Evolutionary conservation across 2,888 invertebrate genomes (phyloP).

Genomic region (Acleris cristana): DNA sequence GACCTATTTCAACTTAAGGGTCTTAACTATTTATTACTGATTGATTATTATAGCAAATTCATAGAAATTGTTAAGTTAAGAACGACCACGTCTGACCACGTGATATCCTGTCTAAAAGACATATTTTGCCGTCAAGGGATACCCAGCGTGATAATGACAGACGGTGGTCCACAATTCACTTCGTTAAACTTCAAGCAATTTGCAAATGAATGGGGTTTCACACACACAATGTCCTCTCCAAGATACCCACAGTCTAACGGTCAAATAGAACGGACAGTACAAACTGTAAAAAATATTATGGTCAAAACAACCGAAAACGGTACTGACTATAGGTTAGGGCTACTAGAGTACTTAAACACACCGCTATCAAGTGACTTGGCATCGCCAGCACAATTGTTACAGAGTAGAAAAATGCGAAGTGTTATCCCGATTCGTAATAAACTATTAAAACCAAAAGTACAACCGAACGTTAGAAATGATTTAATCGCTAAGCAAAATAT

Average conservation of each 20-base stretch:
- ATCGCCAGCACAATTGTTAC: constrained; percentile 1
- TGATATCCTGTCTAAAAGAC: not conserved
- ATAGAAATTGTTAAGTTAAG: not conserved
- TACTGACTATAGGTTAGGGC: constrained; percentile 4
- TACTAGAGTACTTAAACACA: constrained; percentile 1
- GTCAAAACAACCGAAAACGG: not conserved
- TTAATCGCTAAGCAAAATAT: too few species aligned
- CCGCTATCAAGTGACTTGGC: constrained; percentile 2
- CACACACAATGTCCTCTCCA: not conserved
- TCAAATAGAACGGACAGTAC: not conserved
- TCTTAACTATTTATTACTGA: too few species aligned
- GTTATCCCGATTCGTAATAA: too few species aligned
- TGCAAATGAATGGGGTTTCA: constrained; percentile 1
- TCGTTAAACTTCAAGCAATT: constrained; percentile 2
- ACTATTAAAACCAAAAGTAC: too few species aligned
- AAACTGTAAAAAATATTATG: constrained; percentile 1
- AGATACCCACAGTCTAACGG: not conserved
- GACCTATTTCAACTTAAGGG: too few species aligned
- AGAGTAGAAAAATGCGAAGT: not conserved
- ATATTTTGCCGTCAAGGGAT: too few species aligned
- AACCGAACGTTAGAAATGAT: too few species aligned
- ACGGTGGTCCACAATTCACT: too few species aligned
- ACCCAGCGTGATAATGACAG: too few species aligned
- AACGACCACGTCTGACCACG: not conserved
- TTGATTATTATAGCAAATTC: not conserved